Evolutionary conservation across 2,888 invertebrate species (phyloP).

Genomic region (Oligia fasciuncula): DNA sequence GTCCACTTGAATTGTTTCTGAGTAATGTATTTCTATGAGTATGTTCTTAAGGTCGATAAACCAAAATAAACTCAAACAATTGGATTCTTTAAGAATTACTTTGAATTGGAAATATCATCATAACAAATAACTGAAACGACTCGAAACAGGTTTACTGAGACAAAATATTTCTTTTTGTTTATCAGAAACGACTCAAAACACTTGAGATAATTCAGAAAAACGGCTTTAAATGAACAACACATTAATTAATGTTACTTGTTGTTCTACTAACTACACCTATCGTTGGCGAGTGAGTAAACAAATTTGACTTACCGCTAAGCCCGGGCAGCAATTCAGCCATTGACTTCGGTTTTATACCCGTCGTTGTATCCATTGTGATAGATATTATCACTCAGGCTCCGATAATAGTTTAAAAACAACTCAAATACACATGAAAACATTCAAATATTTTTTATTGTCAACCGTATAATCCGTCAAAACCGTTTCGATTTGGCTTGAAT

Average conservation of each 20-base stretch:
- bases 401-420: constrained; percentile 41
- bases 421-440: constrained; percentile 56
- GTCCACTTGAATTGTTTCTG: no score
- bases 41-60: no score
- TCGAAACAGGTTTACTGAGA: no score
- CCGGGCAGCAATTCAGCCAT: constrained; percentile 81
- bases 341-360: constrained; percentile 75
- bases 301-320: constrained; percentile 73
- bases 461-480: constrained; percentile 64
- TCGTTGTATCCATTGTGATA: constrained; percentile 73
- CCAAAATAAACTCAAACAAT: no score
- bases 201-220: no score
- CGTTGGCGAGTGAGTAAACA: constrained; percentile 25
- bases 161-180: no score
- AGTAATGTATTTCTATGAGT: no score
- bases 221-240: no score
- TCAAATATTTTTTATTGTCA: constrained; percentile 62
- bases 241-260: background rate
- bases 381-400: constrained; percentile 33
- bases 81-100: no score
- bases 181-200: no score
- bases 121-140: no score
- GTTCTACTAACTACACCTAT: background rate
- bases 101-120: no score
- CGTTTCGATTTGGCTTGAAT: constrained; percentile 44